phyloP scores from a whole-genome alignment of 2,797 vertebrate species.

The Acipenser ruthenus region DNA sequence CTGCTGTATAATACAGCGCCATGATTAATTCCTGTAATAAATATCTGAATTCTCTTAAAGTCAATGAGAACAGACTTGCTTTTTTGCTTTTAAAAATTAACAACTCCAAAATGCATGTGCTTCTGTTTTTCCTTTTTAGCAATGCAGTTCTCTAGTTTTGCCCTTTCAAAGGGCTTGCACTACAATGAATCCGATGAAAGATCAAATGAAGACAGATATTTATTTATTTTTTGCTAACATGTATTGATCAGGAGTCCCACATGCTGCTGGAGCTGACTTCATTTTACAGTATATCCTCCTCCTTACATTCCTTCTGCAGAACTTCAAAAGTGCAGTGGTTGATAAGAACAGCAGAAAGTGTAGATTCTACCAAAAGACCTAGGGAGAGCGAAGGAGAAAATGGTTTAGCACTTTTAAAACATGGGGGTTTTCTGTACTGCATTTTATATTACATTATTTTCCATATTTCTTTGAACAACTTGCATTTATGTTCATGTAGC shows the following conservation, averaged over 20 bases:
- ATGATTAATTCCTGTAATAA: too few species aligned
- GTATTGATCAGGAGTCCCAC: neutral
- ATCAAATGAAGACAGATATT: constrained; percentile 1
- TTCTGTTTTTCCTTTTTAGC: too few species aligned
- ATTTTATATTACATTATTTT: too few species aligned
- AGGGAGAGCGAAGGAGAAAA: too few species aligned
- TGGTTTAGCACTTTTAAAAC: too few species aligned
- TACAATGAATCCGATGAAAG: neutral
- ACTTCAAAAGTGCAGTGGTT: neutral
- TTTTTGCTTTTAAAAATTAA: neutral
- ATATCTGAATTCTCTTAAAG: too few species aligned
- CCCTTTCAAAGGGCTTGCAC: neutral
- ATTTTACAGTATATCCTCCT: neutral
- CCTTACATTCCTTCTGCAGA: neutral
- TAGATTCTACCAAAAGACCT: too few species aligned
- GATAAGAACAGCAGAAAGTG: too few species aligned
- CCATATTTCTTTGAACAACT: too few species aligned
- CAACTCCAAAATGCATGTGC: neutral
- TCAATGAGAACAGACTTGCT: neutral
- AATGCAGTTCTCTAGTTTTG: neutral
- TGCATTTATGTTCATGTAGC: too few species aligned
- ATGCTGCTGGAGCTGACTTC: neutral
- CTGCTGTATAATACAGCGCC: too few species aligned
- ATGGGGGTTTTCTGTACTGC: too few species aligned
- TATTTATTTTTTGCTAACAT: neutral